Conservation (phyloP, 1,140 invertebrate species). For the Drosophila aff. region DNA sequence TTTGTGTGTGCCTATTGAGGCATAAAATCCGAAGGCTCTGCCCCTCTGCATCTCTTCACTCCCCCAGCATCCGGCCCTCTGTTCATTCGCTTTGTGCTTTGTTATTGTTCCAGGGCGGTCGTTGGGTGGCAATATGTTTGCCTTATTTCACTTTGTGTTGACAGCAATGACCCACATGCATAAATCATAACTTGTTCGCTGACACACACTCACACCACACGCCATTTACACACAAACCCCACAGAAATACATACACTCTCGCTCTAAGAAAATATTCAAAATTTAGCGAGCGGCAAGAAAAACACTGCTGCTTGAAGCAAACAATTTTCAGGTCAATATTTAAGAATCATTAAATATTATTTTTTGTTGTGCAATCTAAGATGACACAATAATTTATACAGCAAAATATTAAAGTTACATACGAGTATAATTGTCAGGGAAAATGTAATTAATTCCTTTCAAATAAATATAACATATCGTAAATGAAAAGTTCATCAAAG, state of each 20-base stretch:
- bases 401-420: neutral
- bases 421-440: neutral
- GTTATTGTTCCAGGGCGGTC: slow-evolving; percentile 52
- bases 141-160: slow-evolving; percentile 81
- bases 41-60: neutral
- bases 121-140: slow-evolving; percentile 69
- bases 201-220: slow-evolving; percentile 45
- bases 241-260: neutral
- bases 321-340: slow-evolving; percentile 2
- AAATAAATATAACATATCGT: neutral
- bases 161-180: slow-evolving; percentile 80
- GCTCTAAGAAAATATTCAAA: slow-evolving; percentile 22
- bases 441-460: neutral
- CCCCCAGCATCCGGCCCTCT: slow-evolving; percentile 18
- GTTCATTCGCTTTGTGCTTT: slow-evolving; percentile 28
- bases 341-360: neutral
- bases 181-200: slow-evolving; percentile 76
- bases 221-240: neutral
- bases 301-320: slow-evolving; percentile 5
- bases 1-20: slow-evolving; percentile 47
- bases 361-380: neutral
- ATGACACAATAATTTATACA: no score
- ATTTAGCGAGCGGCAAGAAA: slow-evolving; percentile 11
- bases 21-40: slow-evolving; percentile 42
- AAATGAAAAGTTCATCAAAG: neutral